Evolutionary conservation across 2,113 vertebrate species (phyloP).

Genomic region (Sturnira hondurensis): DNA sequence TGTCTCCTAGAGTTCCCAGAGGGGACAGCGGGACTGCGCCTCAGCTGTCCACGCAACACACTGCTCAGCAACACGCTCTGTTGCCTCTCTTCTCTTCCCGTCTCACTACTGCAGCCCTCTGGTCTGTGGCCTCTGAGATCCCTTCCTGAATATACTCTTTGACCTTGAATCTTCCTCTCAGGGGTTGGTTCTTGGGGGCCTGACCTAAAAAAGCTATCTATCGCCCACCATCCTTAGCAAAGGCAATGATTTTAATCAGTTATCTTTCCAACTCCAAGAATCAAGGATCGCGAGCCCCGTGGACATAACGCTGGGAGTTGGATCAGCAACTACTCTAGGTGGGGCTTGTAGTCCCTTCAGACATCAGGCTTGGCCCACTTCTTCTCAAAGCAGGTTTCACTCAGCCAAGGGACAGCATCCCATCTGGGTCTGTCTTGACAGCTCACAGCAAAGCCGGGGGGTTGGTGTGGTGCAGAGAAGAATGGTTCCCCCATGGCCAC

Average conservation of each 20-base stretch:
- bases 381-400: neutral
- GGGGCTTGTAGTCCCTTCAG: neutral
- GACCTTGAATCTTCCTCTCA: neutral
- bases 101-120: neutral
- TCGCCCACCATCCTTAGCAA: neutral
- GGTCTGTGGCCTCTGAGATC: neutral
- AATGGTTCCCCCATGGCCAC: neutral
- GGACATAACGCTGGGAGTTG: neutral
- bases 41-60: neutral
- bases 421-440: neutral
- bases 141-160: neutral
- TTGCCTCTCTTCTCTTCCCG: neutral
- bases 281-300: rapidly evolving
- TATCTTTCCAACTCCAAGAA: neutral
- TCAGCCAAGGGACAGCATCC: no score
- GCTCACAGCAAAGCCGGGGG: neutral
- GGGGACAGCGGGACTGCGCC: neutral
- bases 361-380: neutral
- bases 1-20: neutral
- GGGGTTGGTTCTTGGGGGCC: neutral
- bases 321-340: neutral
- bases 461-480: neutral
- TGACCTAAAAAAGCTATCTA: neutral
- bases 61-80: neutral
- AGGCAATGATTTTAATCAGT: neutral